A percentile compares a stretch with the other conserved stretches of the same genome.
These are phyloP conservation scores for Montipora foliosa DNA, from an alignment of 64 coral and sea anemone species.

Conservation along the genomic window DNA sequence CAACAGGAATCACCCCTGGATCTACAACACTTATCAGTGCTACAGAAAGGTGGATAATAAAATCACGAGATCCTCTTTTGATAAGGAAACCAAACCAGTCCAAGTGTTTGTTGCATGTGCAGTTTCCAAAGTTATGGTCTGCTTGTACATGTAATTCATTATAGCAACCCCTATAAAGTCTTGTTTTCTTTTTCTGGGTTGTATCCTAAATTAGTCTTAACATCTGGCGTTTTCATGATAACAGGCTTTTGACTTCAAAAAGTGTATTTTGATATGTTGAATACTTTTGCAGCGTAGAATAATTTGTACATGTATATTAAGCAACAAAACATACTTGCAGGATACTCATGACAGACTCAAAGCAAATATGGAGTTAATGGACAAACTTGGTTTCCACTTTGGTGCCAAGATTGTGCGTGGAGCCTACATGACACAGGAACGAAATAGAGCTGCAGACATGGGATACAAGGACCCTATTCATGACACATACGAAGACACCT, in stretches of 20 bases:
- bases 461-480: slow-evolving; percentile 88
- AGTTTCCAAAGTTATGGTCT: too few relatives aligned
- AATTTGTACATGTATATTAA: too few relatives aligned
- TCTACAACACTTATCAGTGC: slow-evolving; percentile 92
- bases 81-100: background rate
- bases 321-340: slow-evolving; percentile 19
- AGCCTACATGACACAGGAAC: slow-evolving; percentile 86
- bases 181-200: too few relatives aligned
- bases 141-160: too few relatives aligned
- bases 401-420: slow-evolving; percentile 94
- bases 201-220: too few relatives aligned
- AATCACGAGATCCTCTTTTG: too few relatives aligned
- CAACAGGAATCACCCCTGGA: slow-evolving; percentile 77
- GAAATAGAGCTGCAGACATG: slow-evolving; percentile 54
- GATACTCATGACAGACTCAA: slow-evolving; percentile 78
- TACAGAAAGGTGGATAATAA: slow-evolving; percentile 80
- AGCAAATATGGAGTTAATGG: slow-evolving; percentile 77
- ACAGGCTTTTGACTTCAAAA: too few relatives aligned
- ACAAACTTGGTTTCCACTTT: slow-evolving; percentile 83
- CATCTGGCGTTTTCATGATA: too few relatives aligned
- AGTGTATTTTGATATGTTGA: too few relatives aligned
- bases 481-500: slow-evolving; percentile 79
- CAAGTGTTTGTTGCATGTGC: too few relatives aligned
- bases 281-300: too few relatives aligned
- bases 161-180: too few relatives aligned